phyloP scores from a whole-genome alignment of 2,113 vertebrate genomes.

The Abramis brama region DNA sequence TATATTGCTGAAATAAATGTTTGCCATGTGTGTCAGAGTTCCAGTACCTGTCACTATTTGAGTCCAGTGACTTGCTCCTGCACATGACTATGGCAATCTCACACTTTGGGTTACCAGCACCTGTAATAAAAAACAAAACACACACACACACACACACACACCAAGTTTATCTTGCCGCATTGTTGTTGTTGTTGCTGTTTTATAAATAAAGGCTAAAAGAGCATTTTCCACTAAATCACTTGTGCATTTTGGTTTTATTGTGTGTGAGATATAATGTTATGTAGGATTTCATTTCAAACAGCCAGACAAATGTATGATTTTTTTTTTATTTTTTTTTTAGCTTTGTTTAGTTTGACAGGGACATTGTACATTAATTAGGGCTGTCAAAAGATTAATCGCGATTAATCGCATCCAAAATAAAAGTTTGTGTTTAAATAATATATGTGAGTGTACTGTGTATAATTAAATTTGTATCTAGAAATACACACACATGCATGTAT shows the following conservation, averaged over 20 bases:
- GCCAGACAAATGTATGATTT: background rate
- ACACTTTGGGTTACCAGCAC: constrained; percentile 87
- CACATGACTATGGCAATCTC: constrained; percentile 91
- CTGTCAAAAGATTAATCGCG: too few relatives aligned
- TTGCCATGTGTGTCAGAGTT: background rate
- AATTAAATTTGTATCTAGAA: too few relatives aligned
- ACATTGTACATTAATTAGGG: too few relatives aligned
- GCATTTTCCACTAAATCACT: background rate
- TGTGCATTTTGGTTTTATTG: background rate
- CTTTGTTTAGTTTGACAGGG: too few relatives aligned
- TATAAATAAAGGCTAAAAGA: background rate
- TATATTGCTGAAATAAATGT: background rate
- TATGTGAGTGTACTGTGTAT: too few relatives aligned
- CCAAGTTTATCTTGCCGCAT: background rate
- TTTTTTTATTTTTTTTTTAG: too few relatives aligned
- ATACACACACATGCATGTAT: too few relatives aligned
- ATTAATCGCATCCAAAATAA: too few relatives aligned
- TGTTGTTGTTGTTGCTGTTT: background rate
- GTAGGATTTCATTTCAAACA: background rate
- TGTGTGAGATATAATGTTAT: background rate
- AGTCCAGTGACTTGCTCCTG: constrained; percentile 70
- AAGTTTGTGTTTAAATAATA: too few relatives aligned
- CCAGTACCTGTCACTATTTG: constrained; percentile 75
- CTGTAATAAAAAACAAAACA: constrained; percentile 66
- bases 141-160: too few relatives aligned